These are phyloP conservation scores for Rhadina sibilatrix DNA, from an alignment of 2,113 vertebrate genomes.

Conservation along the genomic window DNA sequence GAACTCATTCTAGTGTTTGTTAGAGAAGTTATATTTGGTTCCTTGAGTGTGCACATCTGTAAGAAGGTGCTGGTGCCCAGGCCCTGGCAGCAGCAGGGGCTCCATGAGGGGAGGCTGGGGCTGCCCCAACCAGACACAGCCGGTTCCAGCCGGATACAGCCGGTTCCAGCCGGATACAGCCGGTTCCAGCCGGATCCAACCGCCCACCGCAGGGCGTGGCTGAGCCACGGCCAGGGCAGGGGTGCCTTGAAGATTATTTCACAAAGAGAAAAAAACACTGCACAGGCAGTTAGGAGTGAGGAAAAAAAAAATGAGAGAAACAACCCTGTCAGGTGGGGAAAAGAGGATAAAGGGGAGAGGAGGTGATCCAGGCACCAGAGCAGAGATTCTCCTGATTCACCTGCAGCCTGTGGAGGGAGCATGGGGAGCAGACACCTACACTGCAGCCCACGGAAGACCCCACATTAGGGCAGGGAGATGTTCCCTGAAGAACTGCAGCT, in stretches of 20 bases:
- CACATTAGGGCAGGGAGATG: rapidly evolving
- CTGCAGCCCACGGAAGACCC: background rate
- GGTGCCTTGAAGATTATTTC: background rate
- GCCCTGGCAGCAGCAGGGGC: rapidly evolving
- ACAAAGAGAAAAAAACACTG: background rate
- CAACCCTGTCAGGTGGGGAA: background rate
- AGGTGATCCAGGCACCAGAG: background rate
- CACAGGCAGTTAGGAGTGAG: background rate
- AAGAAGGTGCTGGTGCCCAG: rapidly evolving
- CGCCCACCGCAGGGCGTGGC: rapidly evolving
- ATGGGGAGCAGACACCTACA: background rate
- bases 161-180: background rate
- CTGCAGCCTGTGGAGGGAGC: background rate
- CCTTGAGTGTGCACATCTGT: background rate
- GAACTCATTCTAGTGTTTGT: background rate
- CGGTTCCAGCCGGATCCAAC: background rate
- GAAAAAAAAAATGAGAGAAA: background rate
- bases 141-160: rapidly evolving
- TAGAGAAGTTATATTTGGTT: background rate
- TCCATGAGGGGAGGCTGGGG: rapidly evolving
- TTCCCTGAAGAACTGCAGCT: background rate
- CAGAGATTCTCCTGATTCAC: background rate
- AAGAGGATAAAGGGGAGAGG: background rate
- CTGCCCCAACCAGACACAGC: background rate
- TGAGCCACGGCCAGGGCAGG: rapidly evolving